Conservation (phyloP, 2,113 vertebrate genomes). For the Puma concolor region DNA sequence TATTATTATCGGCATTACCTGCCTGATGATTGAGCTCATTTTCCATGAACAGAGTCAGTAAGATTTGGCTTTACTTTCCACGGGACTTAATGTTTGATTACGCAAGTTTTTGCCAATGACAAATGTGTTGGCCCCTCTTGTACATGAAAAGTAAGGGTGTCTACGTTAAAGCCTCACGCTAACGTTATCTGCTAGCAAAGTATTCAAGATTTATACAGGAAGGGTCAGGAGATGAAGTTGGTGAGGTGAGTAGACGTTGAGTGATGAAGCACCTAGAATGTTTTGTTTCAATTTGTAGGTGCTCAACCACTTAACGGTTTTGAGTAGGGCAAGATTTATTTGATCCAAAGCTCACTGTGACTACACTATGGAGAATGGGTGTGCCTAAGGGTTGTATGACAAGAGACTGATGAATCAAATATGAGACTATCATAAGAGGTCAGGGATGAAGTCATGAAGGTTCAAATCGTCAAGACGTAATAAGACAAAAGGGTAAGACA, state of each 20-base stretch:
- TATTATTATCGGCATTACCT: not conserved
- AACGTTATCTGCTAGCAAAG: not conserved
- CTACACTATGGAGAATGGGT: not conserved
- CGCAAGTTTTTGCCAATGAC: not conserved
- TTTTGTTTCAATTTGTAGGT: not conserved
- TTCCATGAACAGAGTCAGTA: not conserved
- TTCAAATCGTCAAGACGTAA: not conserved
- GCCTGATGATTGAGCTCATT: conserved; percentile 2
- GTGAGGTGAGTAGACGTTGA: not conserved
- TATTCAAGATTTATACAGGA: not conserved
- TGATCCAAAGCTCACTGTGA: not conserved
- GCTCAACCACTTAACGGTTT: not conserved
- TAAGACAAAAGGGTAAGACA: not conserved
- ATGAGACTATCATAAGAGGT: not conserved
- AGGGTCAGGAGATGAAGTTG: not conserved
- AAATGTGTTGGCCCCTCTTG: not conserved
- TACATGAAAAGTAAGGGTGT: not conserved
- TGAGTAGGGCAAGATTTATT: not conserved
- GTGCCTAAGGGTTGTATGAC: not conserved
- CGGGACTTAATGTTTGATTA: not conserved
- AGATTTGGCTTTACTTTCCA: conserved; percentile 2
- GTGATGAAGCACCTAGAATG: not conserved
- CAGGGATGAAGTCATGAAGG: not conserved
- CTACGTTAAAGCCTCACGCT: not conserved
- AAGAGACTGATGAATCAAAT: not conserved